These are phyloP conservation scores for Cheilosia pagana DNA, from an alignment of 2,888 invertebrate species.

Conservation along the genomic window DNA sequence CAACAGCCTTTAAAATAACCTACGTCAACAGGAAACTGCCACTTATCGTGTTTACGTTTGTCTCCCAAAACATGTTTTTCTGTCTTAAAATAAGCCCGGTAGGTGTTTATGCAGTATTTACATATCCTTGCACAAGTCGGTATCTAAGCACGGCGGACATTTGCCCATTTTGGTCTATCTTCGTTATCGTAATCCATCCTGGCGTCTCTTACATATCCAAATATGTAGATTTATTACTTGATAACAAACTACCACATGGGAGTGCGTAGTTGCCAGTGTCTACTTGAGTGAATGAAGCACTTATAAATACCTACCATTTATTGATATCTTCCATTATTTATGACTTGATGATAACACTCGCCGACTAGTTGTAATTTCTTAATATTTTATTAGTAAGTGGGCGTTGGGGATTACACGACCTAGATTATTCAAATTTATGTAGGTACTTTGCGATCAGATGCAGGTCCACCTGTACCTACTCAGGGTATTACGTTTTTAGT, in stretches of 20 bases:
- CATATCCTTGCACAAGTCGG: neutral
- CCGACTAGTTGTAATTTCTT: neutral
- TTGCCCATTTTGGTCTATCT: neutral
- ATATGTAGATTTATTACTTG: conserved; percentile 6
- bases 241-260: conserved; percentile 7
- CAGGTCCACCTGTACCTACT: neutral
- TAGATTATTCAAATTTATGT: neutral
- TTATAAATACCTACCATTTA: conserved; percentile 3
- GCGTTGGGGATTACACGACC: neutral
- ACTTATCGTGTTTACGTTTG: too few relatives aligned
- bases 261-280: neutral
- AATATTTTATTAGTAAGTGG: neutral
- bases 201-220: neutral
- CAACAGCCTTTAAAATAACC: too few relatives aligned
- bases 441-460: neutral
- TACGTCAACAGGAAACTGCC: too few relatives aligned
- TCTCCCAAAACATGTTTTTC: too few relatives aligned
- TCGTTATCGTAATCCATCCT: neutral
- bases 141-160: neutral
- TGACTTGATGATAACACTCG: conserved; percentile 8
- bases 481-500: neutral
- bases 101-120: too few relatives aligned
- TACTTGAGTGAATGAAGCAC: conserved; percentile 24
- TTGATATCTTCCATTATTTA: conserved; percentile 32
- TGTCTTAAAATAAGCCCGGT: too few relatives aligned